These are phyloP conservation scores for Caerostris extrusa DNA, from an alignment of 1,140 invertebrate species.

Conservation along the genomic window DNA sequence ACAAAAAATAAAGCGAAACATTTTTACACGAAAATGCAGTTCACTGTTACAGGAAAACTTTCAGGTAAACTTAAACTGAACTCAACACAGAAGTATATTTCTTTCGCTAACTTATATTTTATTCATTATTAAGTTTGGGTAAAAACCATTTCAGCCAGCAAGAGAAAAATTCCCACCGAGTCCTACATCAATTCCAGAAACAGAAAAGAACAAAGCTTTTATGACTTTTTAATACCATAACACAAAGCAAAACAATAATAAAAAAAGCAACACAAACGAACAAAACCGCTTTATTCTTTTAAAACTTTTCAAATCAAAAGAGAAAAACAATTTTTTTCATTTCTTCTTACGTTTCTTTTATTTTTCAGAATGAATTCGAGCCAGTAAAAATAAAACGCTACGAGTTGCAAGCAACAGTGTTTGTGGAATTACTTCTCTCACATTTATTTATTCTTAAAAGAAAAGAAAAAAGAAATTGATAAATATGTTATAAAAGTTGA, in stretches of 20 bases:
- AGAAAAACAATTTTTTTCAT: not conserved
- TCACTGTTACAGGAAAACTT: no score
- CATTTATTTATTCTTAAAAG: not conserved
- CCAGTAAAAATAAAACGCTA: not conserved
- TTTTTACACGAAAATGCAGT: no score
- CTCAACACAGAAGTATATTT: not conserved
- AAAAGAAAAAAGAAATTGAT: not conserved
- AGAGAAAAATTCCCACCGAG: not conserved
- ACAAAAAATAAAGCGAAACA: no score
- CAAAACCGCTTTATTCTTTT: not conserved
- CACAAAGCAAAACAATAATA: not conserved
- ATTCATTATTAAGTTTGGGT: not conserved
- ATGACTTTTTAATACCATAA: slow-evolving; percentile 7
- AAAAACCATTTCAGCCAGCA: not conserved
- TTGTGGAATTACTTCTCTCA: not conserved
- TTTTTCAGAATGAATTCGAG: not conserved
- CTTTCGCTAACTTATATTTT: not conserved
- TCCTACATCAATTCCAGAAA: not conserved
- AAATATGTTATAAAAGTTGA: not conserved
- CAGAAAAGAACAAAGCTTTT: not conserved
- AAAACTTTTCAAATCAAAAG: not conserved
- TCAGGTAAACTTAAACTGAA: no score
- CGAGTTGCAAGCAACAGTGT: not conserved
- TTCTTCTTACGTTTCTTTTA: not conserved
- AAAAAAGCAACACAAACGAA: not conserved